phyloP scores from a whole-genome alignment of 2,113 vertebrate species.

The Eulemur rufifrons region DNA sequence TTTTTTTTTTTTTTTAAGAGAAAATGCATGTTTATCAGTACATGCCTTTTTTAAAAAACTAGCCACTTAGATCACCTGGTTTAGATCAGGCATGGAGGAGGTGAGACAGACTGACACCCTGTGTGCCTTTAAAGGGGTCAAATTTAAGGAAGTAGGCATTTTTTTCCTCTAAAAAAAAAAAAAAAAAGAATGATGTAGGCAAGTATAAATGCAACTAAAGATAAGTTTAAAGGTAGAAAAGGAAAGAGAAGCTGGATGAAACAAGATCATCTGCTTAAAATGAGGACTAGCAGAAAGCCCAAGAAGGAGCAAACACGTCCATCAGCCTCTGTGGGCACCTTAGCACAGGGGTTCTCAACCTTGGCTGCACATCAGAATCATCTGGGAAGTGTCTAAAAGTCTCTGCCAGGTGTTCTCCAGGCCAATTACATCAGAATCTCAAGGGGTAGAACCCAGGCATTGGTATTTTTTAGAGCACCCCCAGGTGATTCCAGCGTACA shows the following conservation, averaged over 20 bases:
- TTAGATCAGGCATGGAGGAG: background rate
- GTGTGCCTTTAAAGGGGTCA: background rate
- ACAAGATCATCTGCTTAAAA: background rate
- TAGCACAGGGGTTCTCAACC: background rate
- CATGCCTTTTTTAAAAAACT: background rate
- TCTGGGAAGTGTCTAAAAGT: background rate
- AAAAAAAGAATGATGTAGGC: background rate
- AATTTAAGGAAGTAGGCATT: background rate
- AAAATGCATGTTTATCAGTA: background rate
- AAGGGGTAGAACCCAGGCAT: background rate
- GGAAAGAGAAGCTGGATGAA: background rate
- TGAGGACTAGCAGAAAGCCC: background rate
- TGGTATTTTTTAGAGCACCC: background rate
- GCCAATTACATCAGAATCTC: background rate
- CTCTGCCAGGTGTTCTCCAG: background rate
- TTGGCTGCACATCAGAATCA: background rate
- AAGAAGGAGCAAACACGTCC: background rate
- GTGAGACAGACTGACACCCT: background rate
- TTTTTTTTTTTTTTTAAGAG: background rate
- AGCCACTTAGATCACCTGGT: background rate
- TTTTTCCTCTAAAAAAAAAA: background rate
- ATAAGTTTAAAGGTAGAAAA: background rate
- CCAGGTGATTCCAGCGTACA: background rate
- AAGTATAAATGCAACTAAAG: background rate
- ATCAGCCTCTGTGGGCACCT: background rate